These are phyloP conservation scores for Choloepus didactylus DNA, from an alignment of 2,797 vertebrate species.

Conservation along the genomic window DNA sequence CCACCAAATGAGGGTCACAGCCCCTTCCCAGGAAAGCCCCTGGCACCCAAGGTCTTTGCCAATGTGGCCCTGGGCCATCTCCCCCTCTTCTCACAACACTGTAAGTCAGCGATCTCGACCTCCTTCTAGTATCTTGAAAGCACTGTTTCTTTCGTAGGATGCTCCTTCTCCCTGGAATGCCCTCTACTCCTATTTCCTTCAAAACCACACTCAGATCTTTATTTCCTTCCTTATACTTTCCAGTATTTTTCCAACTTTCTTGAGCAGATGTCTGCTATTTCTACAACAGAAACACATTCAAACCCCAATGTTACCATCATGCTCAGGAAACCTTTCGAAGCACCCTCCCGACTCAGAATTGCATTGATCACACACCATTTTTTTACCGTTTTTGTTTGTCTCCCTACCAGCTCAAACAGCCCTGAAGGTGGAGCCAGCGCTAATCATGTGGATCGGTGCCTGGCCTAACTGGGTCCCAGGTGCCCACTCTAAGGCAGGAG, in stretches of 20 bases:
- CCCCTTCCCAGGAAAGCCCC: not conserved
- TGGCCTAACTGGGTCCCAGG: too few species aligned
- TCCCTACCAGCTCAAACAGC: too few species aligned
- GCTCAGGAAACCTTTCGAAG: not conserved
- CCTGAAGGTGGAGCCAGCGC: too few species aligned
- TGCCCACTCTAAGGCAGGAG: too few species aligned
- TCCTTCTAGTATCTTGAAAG: not conserved
- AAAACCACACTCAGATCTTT: not conserved
- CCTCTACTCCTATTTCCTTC: not conserved
- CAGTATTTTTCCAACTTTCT: not conserved
- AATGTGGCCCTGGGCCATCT: not conserved
- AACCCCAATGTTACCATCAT: not conserved
- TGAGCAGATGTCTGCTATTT: too few species aligned
- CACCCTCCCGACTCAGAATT: not conserved
- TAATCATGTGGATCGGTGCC: too few species aligned
- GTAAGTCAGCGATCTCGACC: not conserved
- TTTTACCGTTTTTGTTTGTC: too few species aligned
- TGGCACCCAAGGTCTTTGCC: too few species aligned
- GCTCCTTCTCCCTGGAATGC: not conserved
- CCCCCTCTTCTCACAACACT: too few species aligned
- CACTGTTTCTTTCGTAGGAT: not conserved
- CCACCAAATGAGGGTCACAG: not conserved
- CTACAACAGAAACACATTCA: not conserved
- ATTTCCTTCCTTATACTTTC: not conserved
- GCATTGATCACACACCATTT: too few species aligned